Evolutionary conservation across 2,888 invertebrate genomes (phyloP), one percentile per base, ranked within the genome.

Genomic region (Linnaemya tessellans): DNA sequence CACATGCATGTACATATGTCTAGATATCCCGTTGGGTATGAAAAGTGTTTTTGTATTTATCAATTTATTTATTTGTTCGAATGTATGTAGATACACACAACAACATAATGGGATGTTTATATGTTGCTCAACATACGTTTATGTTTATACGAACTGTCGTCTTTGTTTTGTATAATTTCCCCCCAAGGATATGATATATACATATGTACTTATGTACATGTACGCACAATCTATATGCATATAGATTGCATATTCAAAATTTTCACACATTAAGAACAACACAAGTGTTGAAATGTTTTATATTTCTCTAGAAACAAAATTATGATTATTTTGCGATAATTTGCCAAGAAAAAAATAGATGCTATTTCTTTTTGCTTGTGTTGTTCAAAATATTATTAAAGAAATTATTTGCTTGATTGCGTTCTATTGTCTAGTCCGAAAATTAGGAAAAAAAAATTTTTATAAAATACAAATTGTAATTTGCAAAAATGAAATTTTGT

Each of bases 241-340:
- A 56, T 64, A 15, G 11, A 56, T 49, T 71, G 54, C 13, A 65
- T 15, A 15, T 54, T 41, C 13, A 13, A 64, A 73, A 25, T 65
- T 65, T 80, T 43, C 49, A 65, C 71, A 65, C 56, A 73, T 80
- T 80, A 73, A 18, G 22, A 73, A 73, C 73, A 65, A 73, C 7
- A 56, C 20, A 43, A 56, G 30, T 46, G 20, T 67, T 35, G 30
- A 10, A 10, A 10, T 77, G 38, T 41, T 68, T 49, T 49, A n/a
- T 22, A n/a, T 13, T 8, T 13, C 68, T 41, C 20, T 68, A 13
- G 60, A 11, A 65, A 54, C 54, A 38, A 18, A 54, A 74, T 62
- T 64, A 62, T 74, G 10, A 75, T 51, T 20, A 9, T 20, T 51
- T 3, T 15, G 46, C 7, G 30, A 30, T n/a, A 54, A 62, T 30